phyloP scores from a whole-genome alignment of 2,888 invertebrate genomes.

The Drosophila eohydei region DNA sequence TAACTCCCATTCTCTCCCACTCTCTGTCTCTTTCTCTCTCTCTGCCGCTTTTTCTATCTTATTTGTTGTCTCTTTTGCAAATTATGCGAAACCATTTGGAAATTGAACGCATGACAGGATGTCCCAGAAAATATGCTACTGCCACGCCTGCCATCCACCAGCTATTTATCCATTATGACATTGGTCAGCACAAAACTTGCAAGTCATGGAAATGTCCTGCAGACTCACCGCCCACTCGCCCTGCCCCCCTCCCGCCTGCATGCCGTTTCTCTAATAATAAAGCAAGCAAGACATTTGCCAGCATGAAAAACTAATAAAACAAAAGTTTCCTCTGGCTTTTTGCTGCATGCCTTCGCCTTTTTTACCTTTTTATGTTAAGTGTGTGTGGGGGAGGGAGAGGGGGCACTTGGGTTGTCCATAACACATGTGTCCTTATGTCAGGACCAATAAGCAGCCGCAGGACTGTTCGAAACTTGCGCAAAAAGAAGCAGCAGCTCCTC shows the following conservation, averaged over 20 bases:
- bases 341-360: slow-evolving; percentile 15
- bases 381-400: not conserved
- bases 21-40: not conserved
- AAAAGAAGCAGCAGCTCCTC: slow-evolving; percentile 26
- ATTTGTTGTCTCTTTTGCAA: slow-evolving; percentile 68
- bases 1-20: not conserved
- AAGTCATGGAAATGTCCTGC: slow-evolving; percentile 72
- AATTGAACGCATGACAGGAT: slow-evolving; percentile 81
- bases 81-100: slow-evolving; percentile 84
- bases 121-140: slow-evolving; percentile 42
- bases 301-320: slow-evolving; percentile 80
- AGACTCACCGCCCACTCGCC: not conserved
- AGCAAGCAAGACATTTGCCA: slow-evolving; percentile 71
- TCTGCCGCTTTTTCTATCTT: slow-evolving; percentile 9
- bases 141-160: slow-evolving; percentile 15
- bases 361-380: slow-evolving; percentile 78
- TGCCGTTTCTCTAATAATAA: slow-evolving; percentile 63
- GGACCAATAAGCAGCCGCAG: slow-evolving; percentile 79
- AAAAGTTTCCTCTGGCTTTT: slow-evolving; percentile 70
- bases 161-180: slow-evolving; percentile 67
- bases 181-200: slow-evolving; percentile 82
- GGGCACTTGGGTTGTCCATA: slow-evolving; percentile 18
- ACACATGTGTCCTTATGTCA: slow-evolving; percentile 75
- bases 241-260: not conserved
- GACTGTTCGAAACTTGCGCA: slow-evolving; percentile 68